Conservation (phyloP, 2,888 invertebrate species). For the Corbicula japonica region DNA sequence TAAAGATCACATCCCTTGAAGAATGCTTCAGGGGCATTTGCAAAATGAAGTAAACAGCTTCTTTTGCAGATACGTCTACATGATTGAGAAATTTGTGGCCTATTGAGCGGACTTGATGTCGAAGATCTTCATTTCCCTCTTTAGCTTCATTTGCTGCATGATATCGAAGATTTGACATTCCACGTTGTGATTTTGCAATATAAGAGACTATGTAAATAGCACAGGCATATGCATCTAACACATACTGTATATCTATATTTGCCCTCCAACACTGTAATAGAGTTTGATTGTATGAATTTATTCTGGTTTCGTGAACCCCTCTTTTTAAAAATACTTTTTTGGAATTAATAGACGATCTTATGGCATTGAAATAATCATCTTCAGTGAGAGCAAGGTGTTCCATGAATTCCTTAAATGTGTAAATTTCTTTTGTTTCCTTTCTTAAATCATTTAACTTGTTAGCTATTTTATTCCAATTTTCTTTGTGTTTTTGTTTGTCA, state of each 20-base stretch:
- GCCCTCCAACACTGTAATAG: constrained; percentile 57
- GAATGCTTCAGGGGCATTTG: constrained; percentile 65
- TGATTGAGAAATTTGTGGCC: constrained; percentile 64
- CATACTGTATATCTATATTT: constrained; percentile 66
- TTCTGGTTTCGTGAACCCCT: constrained; percentile 34
- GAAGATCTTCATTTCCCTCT: constrained; percentile 33
- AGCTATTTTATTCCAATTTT: constrained; percentile 11
- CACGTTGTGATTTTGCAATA: constrained; percentile 59
- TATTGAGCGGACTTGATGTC: constrained; percentile 25
- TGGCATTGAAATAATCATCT: constrained; percentile 44
- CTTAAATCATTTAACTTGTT: constrained; percentile 10
- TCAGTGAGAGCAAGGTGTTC: constrained; percentile 35
- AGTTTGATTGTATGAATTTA: constrained; percentile 62
- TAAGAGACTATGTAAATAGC: constrained; percentile 62
- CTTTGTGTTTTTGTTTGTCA: neutral
- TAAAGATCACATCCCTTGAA: constrained; percentile 47
- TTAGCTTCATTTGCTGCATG: constrained; percentile 52
- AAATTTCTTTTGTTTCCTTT: neutral
- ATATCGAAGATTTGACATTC: constrained; percentile 55
- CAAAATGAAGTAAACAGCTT: constrained; percentile 69
- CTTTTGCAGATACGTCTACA: constrained; percentile 73
- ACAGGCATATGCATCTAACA: constrained; percentile 63
- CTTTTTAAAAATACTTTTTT: constrained; percentile 62
- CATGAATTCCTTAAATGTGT: constrained; percentile 31
- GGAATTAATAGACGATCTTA: constrained; percentile 33